Evolutionary conservation across 2,888 invertebrate genomes (phyloP).

Genomic region (Venusia cambrica): DNA sequence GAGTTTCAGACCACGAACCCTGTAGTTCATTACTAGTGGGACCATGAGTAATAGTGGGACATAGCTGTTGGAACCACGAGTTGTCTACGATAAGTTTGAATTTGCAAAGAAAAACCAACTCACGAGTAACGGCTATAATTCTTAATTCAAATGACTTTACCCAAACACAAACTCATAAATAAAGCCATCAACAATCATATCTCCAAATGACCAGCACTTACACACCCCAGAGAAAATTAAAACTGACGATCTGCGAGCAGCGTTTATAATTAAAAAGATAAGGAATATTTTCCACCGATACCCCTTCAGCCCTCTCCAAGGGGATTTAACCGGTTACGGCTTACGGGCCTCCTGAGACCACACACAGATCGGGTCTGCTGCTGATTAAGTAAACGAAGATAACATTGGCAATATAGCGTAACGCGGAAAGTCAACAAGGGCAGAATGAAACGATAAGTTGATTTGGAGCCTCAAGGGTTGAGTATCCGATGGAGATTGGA

Average conservation of each 20-base stretch:
- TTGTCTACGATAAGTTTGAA: too few species aligned
- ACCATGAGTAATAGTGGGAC: too few species aligned
- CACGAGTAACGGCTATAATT: too few species aligned
- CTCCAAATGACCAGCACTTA: slow-evolving; percentile 11
- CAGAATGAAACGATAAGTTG: slow-evolving; percentile 64
- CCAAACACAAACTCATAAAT: slow-evolving; percentile 2
- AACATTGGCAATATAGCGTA: slow-evolving; percentile 69
- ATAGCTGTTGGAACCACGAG: too few species aligned
- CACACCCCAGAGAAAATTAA: slow-evolving; percentile 55
- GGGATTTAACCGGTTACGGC: slow-evolving; percentile 58
- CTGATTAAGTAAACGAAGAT: slow-evolving; percentile 81
- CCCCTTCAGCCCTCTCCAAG: slow-evolving; percentile 48
- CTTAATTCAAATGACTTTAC: too few species aligned
- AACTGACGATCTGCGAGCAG: slow-evolving; percentile 75
- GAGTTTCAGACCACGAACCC: too few species aligned
- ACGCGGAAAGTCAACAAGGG: slow-evolving; percentile 79
- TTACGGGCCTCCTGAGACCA: slow-evolving; percentile 69
- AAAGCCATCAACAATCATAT: slow-evolving; percentile 12
- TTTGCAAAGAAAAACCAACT: too few species aligned
- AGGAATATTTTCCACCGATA: slow-evolving; percentile 74
- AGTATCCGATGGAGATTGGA: slow-evolving; percentile 74
- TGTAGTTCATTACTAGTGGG: too few species aligned
- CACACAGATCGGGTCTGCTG: slow-evolving; percentile 58
- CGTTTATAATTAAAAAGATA: slow-evolving; percentile 79
- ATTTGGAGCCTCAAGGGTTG: slow-evolving; percentile 76